Base-by-base conservation (phyloP, 2,113 vertebrate genomes). In the Geococcyx californianus region DNA sequence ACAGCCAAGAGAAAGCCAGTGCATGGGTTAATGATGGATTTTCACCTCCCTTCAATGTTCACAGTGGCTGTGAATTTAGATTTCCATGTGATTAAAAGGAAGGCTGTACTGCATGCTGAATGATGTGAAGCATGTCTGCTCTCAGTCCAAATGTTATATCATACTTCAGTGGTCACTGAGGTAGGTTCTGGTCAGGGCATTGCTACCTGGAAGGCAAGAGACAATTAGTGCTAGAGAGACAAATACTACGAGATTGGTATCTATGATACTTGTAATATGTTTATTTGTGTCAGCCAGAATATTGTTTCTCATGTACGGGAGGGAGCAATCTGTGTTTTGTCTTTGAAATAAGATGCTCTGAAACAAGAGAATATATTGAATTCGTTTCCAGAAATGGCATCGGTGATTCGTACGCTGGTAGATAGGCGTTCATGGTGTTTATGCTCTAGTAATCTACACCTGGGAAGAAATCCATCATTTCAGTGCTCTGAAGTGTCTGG, bases 401-500 rank as follows among this genome's bases (percentile, higher is more conserved):
- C 67, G 47, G 78, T 0, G 0, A 67, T 3, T 88, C 75, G 79
- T 88, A 33, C 2, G 1, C 31, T 89, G 56, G 72, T 74, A 51
- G 56, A 40, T 55, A 78, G 72, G 56, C 13, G 26, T 31, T 84
- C 68, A 21, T 3, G 3, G n/a, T 59, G 75, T 89, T 93, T 64
- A 73, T 66, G 92, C 64, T 89, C 84, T 70, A 87, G 64, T 78
- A 96, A 80, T 68, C 64, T 64, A 60, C 60, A 96, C 45, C 76
- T 5, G 5, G 90, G 83, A 93, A 95, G 76, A 93, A 68, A 95
- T 96, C 75, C 93, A 93, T 95, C 90, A 88, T 86, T 64, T 54
- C 52, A 60, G 73, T 36, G 31, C 72, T 86, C 47, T 51, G 66
- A 94, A 62, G 49, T 16, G 1, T 54, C 49, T 75, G 31, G 54